A percentile compares a stretch with the other conserved stretches of the same genome.
These are phyloP conservation scores for Leptura quadrifasciata DNA, from an alignment of 2,888 invertebrate genomes.

Conservation along the genomic window DNA sequence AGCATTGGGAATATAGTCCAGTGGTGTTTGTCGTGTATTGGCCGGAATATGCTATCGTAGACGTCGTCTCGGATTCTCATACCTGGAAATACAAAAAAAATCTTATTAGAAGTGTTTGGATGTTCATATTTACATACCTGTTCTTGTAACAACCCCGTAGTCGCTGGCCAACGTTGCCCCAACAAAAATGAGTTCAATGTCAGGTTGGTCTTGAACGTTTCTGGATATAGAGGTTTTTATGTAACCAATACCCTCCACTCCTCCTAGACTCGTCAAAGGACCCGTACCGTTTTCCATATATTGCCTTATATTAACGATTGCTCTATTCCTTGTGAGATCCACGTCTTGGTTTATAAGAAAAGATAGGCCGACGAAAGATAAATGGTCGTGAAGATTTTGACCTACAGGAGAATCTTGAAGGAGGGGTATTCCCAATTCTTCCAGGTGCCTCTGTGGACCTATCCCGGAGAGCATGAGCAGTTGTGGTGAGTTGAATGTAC, in stretches of 20 bases:
- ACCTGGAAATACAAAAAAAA: slow-evolving; percentile 36
- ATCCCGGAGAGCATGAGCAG: slow-evolving; percentile 81
- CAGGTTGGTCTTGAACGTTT: slow-evolving; percentile 77
- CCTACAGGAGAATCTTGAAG: slow-evolving; percentile 81
- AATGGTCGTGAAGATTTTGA: slow-evolving; percentile 80
- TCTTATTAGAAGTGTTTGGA: background rate
- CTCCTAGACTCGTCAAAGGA: slow-evolving; percentile 77
- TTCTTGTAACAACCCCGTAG: slow-evolving; percentile 70
- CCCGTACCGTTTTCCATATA: slow-evolving; percentile 71
- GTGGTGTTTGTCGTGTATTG: slow-evolving; percentile 73
- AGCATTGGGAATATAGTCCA: slow-evolving; percentile 77
- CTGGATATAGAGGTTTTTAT: slow-evolving; percentile 77
- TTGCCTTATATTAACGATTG: background rate
- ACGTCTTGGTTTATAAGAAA: slow-evolving; percentile 32
- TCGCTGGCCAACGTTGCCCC: slow-evolving; percentile 78
- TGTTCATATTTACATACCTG: slow-evolving; percentile 35
- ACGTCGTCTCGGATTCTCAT: slow-evolving; percentile 60
- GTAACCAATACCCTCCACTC: slow-evolving; percentile 80
- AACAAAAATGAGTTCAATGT: slow-evolving; percentile 80
- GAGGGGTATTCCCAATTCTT: slow-evolving; percentile 70
- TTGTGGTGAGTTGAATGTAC: slow-evolving; percentile 88
- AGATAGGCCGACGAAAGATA: slow-evolving; percentile 76
- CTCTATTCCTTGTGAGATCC: background rate
- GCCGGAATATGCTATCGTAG: slow-evolving; percentile 67
- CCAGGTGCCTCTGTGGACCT: slow-evolving; percentile 78